Base-by-base conservation (phyloP, 2,797 vertebrate species). In the Emydoidea blandingii region DNA sequence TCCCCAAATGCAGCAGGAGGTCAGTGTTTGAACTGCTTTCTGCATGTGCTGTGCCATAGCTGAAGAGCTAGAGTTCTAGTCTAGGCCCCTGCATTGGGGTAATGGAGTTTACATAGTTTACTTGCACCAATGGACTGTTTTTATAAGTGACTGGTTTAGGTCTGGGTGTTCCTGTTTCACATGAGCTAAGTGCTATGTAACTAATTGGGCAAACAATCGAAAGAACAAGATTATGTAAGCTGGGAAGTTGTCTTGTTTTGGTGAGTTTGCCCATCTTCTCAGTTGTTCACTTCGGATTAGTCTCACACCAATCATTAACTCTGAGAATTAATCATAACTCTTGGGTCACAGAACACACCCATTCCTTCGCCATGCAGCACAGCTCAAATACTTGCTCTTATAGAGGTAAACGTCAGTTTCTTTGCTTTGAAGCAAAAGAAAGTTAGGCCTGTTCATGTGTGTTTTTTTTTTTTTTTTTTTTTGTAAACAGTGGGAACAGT, bases 1-100 rank as follows among this genome's bases (percentile, higher is more conserved):
- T 44, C 23, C 41, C 23, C 41, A 41, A 14, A 25, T 44, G 25
- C 12, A 27, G 21, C 12, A 8, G 41, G 14, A 27, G 72, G 18
- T 72, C 37, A 18, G 88, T 96, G 91, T 92, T 91, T 84, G 57
- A 89, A 82, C 12, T 95, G 82, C 57, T 81, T 94, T 92, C 87
- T 95, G 84, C 78, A 88, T 15, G 12, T 53, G 29, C 25, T 3
- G 4, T 49, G 37, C 83, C 37, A 54, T 59, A n/a, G 14, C 37
- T 11, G 59, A 83, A 59, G 79, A 83, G 31, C 52, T 54, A 59
- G 47, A 1, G 0, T 31, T 53, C 62, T 23, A 37, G 0, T 2
- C 5, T 37, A 25, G 57, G 23, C 52, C 12, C 52, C 50, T n/a
- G 19, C 37, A 2, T 47, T 78, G n/a, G 37, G 9, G 21, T 11